These are phyloP conservation scores for Drusus annulatus DNA, from an alignment of 1,140 invertebrate species.

Conservation along the genomic window DNA sequence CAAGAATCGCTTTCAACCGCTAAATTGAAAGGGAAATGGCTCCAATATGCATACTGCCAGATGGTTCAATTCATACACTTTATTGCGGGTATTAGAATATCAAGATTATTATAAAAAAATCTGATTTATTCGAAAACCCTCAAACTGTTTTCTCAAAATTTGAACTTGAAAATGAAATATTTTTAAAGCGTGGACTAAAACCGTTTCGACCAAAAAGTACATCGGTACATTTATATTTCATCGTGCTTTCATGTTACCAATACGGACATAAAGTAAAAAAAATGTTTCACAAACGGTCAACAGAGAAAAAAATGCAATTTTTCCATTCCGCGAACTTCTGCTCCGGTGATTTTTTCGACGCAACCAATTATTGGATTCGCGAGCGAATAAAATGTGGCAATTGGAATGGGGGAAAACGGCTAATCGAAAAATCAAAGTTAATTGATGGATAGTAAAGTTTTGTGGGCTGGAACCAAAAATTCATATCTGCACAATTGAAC, in stretches of 20 bases:
- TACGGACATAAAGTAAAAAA: not conserved
- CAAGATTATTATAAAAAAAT: not conserved
- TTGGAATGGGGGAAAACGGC: not conserved
- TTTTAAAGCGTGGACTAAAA: no score
- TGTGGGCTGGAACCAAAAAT: constrained; percentile 10
- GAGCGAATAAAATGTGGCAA: constrained; percentile 31
- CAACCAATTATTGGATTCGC: constrained; percentile 46
- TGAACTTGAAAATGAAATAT: not conserved
- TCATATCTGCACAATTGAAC: no score
- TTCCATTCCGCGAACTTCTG: constrained; percentile 39
- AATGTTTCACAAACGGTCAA: not conserved
- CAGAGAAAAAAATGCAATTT: constrained; percentile 13
- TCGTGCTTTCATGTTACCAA: not conserved
- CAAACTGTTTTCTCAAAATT: not conserved
- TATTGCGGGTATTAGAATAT: constrained; percentile 18
- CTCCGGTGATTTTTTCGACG: constrained; percentile 18
- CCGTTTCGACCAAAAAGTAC: no score
- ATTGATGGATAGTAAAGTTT: constrained; percentile 46
- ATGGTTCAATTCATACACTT: constrained; percentile 40
- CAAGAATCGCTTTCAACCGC: constrained; percentile 15
- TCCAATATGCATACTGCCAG: constrained; percentile 42
- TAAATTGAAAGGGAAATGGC: constrained; percentile 43
- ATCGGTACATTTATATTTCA: not conserved
- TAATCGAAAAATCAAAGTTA: constrained; percentile 50
- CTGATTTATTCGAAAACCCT: not conserved